Percentiles rank a stretch among this genome's conserved stretches.
phyloP scores from a whole-genome alignment of 2,888 invertebrate species.

The Anorthoa munda region DNA sequence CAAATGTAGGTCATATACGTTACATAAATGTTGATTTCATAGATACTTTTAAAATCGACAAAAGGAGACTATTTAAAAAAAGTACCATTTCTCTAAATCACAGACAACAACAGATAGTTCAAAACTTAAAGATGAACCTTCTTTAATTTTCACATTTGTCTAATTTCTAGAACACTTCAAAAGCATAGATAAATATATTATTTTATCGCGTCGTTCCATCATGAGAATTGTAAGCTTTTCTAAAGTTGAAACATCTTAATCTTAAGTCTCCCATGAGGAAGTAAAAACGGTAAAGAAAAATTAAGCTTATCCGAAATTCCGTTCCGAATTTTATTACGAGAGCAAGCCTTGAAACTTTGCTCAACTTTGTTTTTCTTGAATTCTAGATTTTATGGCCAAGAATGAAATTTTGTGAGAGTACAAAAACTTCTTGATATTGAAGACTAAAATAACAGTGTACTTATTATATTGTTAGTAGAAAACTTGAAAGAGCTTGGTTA shows the following conservation, averaged over 20 bases:
- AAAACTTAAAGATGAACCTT: too few relatives aligned
- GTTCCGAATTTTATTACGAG: slow-evolving; percentile 59
- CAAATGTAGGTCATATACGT: too few relatives aligned
- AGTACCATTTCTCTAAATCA: background rate
- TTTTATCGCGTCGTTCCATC: slow-evolving; percentile 15
- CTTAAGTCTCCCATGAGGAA: slow-evolving; percentile 53
- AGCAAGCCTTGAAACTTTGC: slow-evolving; percentile 57
- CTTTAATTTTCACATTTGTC: background rate
- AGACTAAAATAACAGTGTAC: slow-evolving; percentile 49
- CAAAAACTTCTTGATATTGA: slow-evolving; percentile 54
- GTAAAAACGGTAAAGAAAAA: slow-evolving; percentile 60
- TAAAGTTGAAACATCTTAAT: slow-evolving; percentile 46
- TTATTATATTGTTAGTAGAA: slow-evolving; percentile 30
- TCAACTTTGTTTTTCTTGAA: slow-evolving; percentile 63
- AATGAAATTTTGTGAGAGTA: slow-evolving; percentile 53
- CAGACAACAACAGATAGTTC: background rate
- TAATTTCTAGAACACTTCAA: background rate
- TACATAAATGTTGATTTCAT: too few relatives aligned
- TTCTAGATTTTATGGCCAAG: slow-evolving; percentile 64
- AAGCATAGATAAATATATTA: background rate
- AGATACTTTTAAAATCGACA: too few relatives aligned
- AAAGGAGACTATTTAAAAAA: too few relatives aligned
- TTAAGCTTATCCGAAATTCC: slow-evolving; percentile 60
- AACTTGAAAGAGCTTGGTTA: slow-evolving; percentile 12
- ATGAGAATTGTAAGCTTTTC: slow-evolving; percentile 28